Conservation (phyloP, 2,113 vertebrate genomes). For the Xenopus laevis region DNA sequence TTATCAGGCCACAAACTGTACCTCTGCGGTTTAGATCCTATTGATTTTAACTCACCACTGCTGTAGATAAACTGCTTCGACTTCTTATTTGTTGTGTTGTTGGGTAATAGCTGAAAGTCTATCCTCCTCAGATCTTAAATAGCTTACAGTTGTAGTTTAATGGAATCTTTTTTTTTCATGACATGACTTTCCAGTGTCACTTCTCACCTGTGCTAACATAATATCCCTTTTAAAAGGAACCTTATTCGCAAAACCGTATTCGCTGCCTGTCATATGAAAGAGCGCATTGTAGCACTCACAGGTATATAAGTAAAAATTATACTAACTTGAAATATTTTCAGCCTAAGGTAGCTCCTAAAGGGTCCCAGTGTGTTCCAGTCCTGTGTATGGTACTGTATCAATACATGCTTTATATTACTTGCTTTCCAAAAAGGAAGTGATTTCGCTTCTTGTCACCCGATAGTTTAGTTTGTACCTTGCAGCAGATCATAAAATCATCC, state of each 20-base stretch:
- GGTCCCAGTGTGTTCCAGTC: not conserved
- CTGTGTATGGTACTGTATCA: not conserved
- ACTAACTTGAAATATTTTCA: not conserved
- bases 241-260: not conserved
- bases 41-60: too few species aligned
- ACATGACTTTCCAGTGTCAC: too few species aligned
- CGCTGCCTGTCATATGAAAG: not conserved
- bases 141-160: too few species aligned
- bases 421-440: conserved; percentile 19
- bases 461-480: conserved; percentile 18
- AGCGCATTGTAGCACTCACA: not conserved
- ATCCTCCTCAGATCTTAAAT: too few species aligned
- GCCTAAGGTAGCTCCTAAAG: not conserved
- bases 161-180: too few species aligned
- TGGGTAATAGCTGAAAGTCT: too few species aligned
- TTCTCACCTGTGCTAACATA: not conserved
- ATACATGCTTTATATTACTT: not conserved
- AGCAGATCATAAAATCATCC: conserved; percentile 37
- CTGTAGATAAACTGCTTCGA: too few species aligned
- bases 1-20: too few species aligned
- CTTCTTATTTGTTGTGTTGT: too few species aligned
- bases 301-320: not conserved
- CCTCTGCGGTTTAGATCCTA: too few species aligned
- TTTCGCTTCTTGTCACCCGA: conserved; percentile 28
- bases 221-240: too few species aligned